phyloP scores from a whole-genome alignment of 92 coral and sea anemone genomes.

The Metridium senile region DNA sequence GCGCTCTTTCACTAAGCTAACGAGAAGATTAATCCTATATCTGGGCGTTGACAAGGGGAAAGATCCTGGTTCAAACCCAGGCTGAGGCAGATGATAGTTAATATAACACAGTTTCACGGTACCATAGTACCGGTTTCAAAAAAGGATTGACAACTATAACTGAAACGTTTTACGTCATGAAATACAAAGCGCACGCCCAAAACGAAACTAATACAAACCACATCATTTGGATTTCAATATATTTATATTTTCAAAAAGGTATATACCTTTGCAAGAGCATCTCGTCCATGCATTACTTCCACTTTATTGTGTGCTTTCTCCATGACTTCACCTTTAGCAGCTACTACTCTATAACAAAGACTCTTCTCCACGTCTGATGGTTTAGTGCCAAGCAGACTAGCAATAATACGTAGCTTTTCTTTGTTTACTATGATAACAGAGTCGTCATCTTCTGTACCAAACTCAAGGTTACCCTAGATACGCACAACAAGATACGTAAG shows the following conservation, averaged over 20 bases:
- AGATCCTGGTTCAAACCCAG: no score
- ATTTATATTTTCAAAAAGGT: neutral
- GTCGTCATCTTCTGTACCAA: conserved; percentile 75
- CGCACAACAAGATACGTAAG: neutral
- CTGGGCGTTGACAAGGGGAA: no score
- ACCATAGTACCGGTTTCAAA: no score
- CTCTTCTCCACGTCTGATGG: conserved; percentile 78
- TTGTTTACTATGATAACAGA: conserved; percentile 70
- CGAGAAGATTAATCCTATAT: no score
- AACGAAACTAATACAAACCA: no score
- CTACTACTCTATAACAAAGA: conserved; percentile 91
- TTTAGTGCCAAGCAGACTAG: conserved; percentile 74
- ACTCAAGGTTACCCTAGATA: conserved; percentile 81
- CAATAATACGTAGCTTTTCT: conserved; percentile 68
- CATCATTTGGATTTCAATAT: neutral
- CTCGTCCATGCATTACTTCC: conserved; percentile 92
- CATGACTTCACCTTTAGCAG: conserved; percentile 86
- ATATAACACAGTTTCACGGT: no score
- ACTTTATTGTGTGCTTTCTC: conserved; percentile 92
- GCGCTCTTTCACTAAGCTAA: no score
- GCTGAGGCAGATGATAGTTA: no score
- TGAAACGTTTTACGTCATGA: no score
- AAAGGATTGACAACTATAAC: no score
- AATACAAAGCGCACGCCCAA: no score
- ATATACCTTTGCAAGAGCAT: conserved; percentile 91